Evolutionary conservation across 2,113 vertebrate species (phyloP), one percentile per base, ranked within the genome.

Genomic region (Ochotona curzoniae): DNA sequence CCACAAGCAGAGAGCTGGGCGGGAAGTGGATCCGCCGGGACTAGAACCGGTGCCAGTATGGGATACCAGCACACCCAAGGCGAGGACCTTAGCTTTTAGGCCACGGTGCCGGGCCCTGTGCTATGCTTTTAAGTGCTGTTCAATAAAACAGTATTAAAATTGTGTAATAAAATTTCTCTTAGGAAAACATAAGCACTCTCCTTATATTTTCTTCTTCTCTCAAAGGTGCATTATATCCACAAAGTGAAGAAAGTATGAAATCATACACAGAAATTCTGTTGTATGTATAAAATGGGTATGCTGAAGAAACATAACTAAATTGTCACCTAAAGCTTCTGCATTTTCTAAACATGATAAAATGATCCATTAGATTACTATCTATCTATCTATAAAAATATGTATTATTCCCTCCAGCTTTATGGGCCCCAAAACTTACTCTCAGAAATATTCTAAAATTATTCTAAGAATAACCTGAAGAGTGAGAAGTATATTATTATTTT

Each of bases 41-140:
- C n/a, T n/a, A n/a, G n/a, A n/a, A n/a, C n/a, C n/a, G n/a, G n/a
- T n/a, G n/a, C n/a, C n/a, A n/a, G n/a, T n/a, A n/a, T n/a, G n/a
- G n/a, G n/a, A n/a, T n/a, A n/a, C n/a, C n/a, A n/a, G n/a, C n/a
- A n/a, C n/a, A n/a, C n/a, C n/a, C n/a, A n/a, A n/a, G n/a, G n/a
- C n/a, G n/a, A n/a, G n/a, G n/a, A n/a, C n/a, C n/a, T n/a, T n/a
- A n/a, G n/a, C n/a, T n/a, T n/a, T n/a, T n/a, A n/a, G n/a, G n/a
- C n/a, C n/a, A n/a, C n/a, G n/a, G n/a, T n/a, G n/a, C n/a, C n/a
- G n/a, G n/a, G n/a, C n/a, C n/a, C n/a, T n/a, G n/a, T n/a, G 8
- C 64, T 88, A 79, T 83, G 71, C 28, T 70, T 96, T 83, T 95
- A 71, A 97, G 90, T 6, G 94, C 61, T 94, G 61, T 96, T 96